Percentiles rank a stretch among this genome's conserved stretches.
Evolutionary conservation across 2,113 vertebrate species (phyloP).

Genomic region (Callopanchax toddi): DNA sequence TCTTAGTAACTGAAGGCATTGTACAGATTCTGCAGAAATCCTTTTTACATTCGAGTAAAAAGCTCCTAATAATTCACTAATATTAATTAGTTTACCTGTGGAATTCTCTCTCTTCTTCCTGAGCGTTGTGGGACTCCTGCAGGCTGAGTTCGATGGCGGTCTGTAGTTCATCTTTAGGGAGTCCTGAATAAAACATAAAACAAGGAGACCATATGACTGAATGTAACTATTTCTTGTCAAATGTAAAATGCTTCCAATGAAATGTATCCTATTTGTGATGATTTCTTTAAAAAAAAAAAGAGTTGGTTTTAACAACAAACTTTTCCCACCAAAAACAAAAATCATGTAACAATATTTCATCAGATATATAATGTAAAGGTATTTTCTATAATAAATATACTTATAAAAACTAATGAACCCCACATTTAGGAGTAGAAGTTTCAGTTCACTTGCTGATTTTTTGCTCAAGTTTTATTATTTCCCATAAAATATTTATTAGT

Average conservation of each 20-base stretch:
- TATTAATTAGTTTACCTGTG: no score
- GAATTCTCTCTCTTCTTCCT: constrained; percentile 78
- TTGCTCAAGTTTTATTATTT: no score
- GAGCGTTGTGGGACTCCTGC: constrained; percentile 80
- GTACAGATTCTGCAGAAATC: no score
- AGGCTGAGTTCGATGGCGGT: constrained; percentile 77
- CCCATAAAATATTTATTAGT: no score
- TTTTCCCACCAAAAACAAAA: neutral
- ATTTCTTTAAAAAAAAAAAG: no score
- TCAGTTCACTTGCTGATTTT: neutral
- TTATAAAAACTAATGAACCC: neutral
- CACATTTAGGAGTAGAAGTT: neutral
- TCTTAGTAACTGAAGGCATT: no score
- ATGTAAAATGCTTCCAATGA: no score
- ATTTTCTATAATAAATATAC: neutral
- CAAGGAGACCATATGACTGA: no score
- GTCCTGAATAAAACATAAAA: constrained; percentile 40
- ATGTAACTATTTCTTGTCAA: no score
- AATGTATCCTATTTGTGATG: no score
- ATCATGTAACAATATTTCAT: neutral
- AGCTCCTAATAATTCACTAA: no score
- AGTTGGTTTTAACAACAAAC: neutral
- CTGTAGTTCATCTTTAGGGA: constrained; percentile 80
- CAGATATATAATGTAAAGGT: neutral
- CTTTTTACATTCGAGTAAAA: no score